phyloP scores from a whole-genome alignment of 2,113 vertebrate species.

The Calonectris borealis region DNA sequence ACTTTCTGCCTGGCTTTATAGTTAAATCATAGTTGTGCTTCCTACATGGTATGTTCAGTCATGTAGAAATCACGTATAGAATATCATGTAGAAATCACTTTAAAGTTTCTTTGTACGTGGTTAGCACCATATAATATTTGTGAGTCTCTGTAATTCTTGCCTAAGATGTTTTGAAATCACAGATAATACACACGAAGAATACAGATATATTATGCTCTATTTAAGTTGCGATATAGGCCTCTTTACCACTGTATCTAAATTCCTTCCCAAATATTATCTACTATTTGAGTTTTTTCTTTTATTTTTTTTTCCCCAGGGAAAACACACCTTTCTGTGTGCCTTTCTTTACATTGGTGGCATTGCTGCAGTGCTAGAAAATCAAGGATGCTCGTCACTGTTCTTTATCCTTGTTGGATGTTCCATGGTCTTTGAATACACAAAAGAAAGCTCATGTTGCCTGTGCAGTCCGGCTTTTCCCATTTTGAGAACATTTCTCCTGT shows the following conservation, averaged over 20 bases:
- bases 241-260: not conserved
- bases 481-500: not conserved
- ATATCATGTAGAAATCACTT: not conserved
- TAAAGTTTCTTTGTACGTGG: not conserved
- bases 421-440: not conserved
- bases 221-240: not conserved
- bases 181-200: not conserved
- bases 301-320: not conserved
- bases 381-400: fast-evolving
- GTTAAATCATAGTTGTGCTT: not conserved
- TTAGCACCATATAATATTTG: not conserved
- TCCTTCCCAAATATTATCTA: not conserved
- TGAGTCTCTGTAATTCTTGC: not conserved
- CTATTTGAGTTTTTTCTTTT: not conserved
- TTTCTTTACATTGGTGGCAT: not conserved
- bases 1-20: not conserved
- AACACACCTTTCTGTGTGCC: not conserved
- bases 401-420: not conserved
- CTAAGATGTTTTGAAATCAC: not conserved
- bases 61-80: too few relatives aligned
- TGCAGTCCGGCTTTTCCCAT: not conserved
- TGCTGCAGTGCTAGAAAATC: not conserved
- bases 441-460: not conserved
- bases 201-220: not conserved
- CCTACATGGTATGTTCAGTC: not conserved